Conservation (phyloP, 2,888 invertebrate genomes). For the Brassicogethes aeneus region DNA sequence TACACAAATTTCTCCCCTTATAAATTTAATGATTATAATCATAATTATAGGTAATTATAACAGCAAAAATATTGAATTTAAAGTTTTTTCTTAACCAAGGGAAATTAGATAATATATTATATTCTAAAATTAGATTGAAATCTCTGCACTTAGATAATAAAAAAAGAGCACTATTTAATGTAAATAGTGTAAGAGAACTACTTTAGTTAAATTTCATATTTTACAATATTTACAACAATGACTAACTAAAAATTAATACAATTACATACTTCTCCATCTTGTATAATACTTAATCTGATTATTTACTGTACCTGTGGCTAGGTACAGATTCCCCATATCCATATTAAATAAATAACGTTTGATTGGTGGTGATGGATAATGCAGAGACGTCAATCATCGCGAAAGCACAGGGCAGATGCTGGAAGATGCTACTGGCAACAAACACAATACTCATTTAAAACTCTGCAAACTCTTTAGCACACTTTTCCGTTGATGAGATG, state of each 20-base stretch:
- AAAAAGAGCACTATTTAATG: conserved; percentile 34
- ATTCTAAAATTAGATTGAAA: too few relatives aligned
- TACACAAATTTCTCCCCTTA: too few relatives aligned
- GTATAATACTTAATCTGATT: conserved; percentile 15
- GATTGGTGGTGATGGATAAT: too few relatives aligned
- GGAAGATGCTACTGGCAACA: conserved; percentile 33
- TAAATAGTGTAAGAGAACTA: conserved; percentile 36
- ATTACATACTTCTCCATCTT: conserved; percentile 24
- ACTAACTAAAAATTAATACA: conserved; percentile 28
- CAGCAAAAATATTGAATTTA: too few relatives aligned
- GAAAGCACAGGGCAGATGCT: conserved; percentile 28
- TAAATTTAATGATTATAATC: too few relatives aligned
- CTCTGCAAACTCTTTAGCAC: conserved; percentile 99
- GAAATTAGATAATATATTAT: too few relatives aligned
- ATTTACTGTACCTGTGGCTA: conserved; percentile 3
- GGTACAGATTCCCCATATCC: conserved; percentile 6
- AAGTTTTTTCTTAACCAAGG: too few relatives aligned
- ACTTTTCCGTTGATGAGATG: conserved; percentile 98
- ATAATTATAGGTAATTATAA: too few relatives aligned
- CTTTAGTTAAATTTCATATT: conserved; percentile 26
- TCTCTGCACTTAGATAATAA: conserved; percentile 27
- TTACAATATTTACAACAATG: conserved; percentile 37
- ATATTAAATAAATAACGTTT: conserved; percentile 5
- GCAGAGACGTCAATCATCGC: conserved; percentile 30
- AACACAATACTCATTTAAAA: conserved; percentile 49